Evolutionary conservation across 2,797 vertebrate genomes (phyloP).

Genomic region (Rhinoraja longicauda): DNA sequence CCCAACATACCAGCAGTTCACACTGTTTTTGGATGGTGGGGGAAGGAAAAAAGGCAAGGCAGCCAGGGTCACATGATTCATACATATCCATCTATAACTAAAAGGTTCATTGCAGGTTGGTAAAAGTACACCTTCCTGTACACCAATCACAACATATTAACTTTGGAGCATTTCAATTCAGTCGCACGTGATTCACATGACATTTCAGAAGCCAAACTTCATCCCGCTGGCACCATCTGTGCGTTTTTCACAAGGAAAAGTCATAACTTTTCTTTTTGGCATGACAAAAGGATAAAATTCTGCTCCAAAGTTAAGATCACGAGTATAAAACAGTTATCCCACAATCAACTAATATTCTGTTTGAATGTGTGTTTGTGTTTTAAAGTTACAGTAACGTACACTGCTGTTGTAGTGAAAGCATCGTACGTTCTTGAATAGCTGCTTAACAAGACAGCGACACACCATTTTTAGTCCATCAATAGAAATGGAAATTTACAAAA

Average conservation of each 20-base stretch:
- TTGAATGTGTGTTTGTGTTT: slow-evolving; percentile 17
- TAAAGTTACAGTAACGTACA: slow-evolving; percentile 32
- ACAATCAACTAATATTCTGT: slow-evolving; percentile 27
- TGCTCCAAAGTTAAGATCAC: slow-evolving; percentile 23
- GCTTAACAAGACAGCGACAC: slow-evolving; percentile 35
- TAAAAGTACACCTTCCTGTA: neutral
- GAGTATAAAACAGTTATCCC: slow-evolving; percentile 23
- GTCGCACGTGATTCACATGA: neutral
- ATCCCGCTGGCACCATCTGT: neutral
- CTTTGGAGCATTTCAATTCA: slow-evolving; percentile 14
- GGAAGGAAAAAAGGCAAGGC: neutral
- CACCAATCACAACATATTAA: slow-evolving; percentile 20
- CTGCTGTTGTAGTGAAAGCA: slow-evolving; percentile 9
- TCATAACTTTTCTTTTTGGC: neutral
- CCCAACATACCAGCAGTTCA: neutral
- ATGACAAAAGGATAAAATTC: neutral
- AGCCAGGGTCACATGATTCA: slow-evolving; percentile 9
- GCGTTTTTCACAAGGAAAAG: neutral
- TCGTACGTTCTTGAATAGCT: slow-evolving; percentile 21
- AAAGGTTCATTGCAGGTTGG: neutral
- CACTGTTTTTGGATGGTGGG: neutral
- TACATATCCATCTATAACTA: slow-evolving; percentile 7
- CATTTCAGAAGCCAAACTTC: slow-evolving; percentile 10
- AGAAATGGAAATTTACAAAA: slow-evolving; percentile 38
- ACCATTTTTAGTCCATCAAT: slow-evolving; percentile 18